phyloP scores from a whole-genome alignment of 2,113 vertebrate genomes.

The Sinocyclocheilus rhinocerous region DNA sequence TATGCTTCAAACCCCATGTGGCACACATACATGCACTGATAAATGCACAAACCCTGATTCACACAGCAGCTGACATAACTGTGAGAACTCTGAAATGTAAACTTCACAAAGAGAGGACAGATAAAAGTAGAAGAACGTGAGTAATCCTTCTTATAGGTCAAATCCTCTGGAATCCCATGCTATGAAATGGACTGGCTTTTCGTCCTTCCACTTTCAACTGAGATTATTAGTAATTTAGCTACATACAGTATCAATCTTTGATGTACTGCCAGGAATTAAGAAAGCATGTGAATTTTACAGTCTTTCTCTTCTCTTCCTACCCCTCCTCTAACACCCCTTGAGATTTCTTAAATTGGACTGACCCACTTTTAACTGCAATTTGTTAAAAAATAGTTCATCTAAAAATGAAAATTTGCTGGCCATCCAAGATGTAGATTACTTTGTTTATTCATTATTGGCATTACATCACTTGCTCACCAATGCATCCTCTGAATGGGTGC shows the following conservation, averaged over 20 bases:
- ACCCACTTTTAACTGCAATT: not conserved
- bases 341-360: not conserved
- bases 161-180: conserved; percentile 9
- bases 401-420: no score
- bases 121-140: not conserved
- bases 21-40: not conserved
- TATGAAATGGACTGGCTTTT: not conserved
- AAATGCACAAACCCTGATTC: conserved; percentile 8
- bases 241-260: not conserved
- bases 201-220: not conserved
- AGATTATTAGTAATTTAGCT: conserved; percentile 19
- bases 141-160: not conserved
- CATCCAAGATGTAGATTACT: no score
- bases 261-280: not conserved
- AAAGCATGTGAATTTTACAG: not conserved
- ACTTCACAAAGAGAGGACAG: not conserved
- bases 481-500: no score
- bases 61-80: conserved; percentile 15
- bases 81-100: conserved; percentile 6
- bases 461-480: no score
- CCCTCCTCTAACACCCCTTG: not conserved
- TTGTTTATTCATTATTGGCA: no score
- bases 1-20: no score
- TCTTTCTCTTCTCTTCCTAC: not conserved
- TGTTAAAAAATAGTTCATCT: not conserved